These are phyloP conservation scores for Ceyx melanurus DNA, from an alignment of 2,113 vertebrate genomes.

Conservation along the genomic window DNA sequence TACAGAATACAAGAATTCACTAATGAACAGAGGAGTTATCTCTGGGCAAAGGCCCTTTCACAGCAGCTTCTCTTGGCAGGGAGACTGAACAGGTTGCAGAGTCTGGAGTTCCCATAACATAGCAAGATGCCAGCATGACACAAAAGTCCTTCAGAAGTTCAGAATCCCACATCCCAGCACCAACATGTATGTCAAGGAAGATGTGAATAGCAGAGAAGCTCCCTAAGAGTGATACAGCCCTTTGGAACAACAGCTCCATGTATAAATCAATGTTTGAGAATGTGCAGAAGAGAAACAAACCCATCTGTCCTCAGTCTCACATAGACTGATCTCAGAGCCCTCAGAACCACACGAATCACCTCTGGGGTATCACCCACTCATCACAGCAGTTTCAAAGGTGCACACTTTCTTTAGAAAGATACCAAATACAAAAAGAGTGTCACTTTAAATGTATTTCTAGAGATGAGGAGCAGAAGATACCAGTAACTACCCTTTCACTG, in stretches of 20 bases:
- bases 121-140: slow-evolving; percentile 31
- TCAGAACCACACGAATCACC: not conserved
- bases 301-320: not conserved
- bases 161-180: slow-evolving; percentile 21
- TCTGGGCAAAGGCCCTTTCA: slow-evolving; percentile 31
- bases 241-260: not conserved
- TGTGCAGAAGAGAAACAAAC: not conserved
- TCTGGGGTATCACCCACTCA: not conserved
- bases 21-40: slow-evolving; percentile 40
- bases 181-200: slow-evolving; percentile 47
- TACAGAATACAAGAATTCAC: not conserved
- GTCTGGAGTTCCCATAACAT: slow-evolving; percentile 41
- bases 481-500: not conserved
- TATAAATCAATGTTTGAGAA: not conserved
- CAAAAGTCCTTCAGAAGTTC: slow-evolving; percentile 13
- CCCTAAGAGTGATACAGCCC: not conserved
- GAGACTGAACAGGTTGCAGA: slow-evolving; percentile 41
- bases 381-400: not conserved
- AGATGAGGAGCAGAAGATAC: not conserved
- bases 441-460: not conserved
- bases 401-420: not conserved
- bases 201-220: not conserved
- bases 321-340: not conserved
- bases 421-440: not conserved
- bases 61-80: slow-evolving; percentile 34